Evolutionary conservation across 2,113 vertebrate genomes (phyloP).

Genomic region (Hemichromis elongatus): DNA sequence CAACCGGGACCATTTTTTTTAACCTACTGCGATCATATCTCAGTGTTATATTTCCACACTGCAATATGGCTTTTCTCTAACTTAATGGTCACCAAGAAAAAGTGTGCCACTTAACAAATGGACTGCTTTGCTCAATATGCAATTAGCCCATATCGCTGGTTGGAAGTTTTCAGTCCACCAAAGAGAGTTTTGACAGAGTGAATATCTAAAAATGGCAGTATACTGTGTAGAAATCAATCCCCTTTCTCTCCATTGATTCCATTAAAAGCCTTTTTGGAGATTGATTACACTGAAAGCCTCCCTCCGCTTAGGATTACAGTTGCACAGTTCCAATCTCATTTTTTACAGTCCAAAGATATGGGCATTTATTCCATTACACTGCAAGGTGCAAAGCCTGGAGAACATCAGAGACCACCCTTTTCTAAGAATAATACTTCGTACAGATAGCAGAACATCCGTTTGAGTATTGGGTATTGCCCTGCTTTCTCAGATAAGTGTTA

Average conservation of each 20-base stretch:
- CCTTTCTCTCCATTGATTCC: constrained; percentile 73
- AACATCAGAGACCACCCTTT: constrained; percentile 50
- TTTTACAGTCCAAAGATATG: constrained; percentile 58
- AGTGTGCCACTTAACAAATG: constrained; percentile 65
- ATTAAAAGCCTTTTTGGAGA: constrained; percentile 78
- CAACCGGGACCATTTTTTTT: neutral
- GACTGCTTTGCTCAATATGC: constrained; percentile 60
- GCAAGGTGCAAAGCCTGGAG: constrained; percentile 51
- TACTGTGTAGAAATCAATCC: constrained; percentile 69
- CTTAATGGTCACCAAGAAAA: constrained; percentile 52
- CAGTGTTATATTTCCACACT: constrained; percentile 18
- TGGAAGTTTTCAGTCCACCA: constrained; percentile 54
- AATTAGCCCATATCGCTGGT: constrained; percentile 70
- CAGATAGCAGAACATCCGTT: constrained; percentile 51
- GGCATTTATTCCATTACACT: constrained; percentile 66
- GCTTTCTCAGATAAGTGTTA: constrained; percentile 52
- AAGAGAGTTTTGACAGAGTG: constrained; percentile 65
- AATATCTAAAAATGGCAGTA: constrained; percentile 70
- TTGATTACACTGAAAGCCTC: constrained; percentile 75
- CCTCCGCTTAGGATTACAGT: constrained; percentile 66
- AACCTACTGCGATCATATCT: neutral
- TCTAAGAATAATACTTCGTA: constrained; percentile 46
- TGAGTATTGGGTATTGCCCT: constrained; percentile 42
- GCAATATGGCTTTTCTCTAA: neutral
- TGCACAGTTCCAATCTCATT: constrained; percentile 58